These are phyloP conservation scores for Tapirus terrestris DNA, from an alignment of 2,113 vertebrate species.

Conservation along the genomic window DNA sequence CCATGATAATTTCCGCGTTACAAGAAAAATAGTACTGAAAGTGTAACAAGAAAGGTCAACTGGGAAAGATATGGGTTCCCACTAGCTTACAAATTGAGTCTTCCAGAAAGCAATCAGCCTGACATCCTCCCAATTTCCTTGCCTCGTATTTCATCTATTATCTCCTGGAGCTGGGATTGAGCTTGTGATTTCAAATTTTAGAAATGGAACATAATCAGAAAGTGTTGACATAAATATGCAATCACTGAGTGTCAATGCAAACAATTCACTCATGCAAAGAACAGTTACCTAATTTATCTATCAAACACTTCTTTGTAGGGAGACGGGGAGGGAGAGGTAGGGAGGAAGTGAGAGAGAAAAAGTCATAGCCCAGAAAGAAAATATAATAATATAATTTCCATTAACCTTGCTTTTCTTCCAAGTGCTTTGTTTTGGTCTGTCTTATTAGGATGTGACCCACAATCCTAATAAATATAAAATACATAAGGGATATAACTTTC, in stretches of 20 bases:
- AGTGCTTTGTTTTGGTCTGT: not conserved
- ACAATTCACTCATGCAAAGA: conserved; percentile 53
- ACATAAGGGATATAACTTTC: not conserved
- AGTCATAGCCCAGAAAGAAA: not conserved
- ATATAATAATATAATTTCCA: not conserved
- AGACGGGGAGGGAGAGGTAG: not conserved
- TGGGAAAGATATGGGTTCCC: conserved; percentile 46
- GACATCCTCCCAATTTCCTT: not conserved
- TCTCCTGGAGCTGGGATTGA: conserved; percentile 51
- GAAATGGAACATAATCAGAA: conserved; percentile 68
- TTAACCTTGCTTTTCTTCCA: not conserved
- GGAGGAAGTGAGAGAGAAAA: not conserved
- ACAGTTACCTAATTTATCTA: conserved; percentile 26
- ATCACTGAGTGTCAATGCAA: conserved; percentile 8
- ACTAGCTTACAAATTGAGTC: conserved; percentile 65
- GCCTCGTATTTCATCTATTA: conserved; percentile 65
- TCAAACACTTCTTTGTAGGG: not conserved
- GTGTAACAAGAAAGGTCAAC: conserved; percentile 61
- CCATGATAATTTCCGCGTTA: conserved; percentile 46
- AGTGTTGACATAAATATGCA: conserved; percentile 60
- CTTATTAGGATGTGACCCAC: not conserved
- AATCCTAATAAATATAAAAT: not conserved
- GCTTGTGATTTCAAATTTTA: conserved; percentile 67
- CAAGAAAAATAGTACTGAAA: conserved; percentile 32
- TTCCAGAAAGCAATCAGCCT: conserved; percentile 66